phyloP scores from a whole-genome alignment of 2,113 vertebrate genomes.

The Ptilorrhoa leucosticta region DNA sequence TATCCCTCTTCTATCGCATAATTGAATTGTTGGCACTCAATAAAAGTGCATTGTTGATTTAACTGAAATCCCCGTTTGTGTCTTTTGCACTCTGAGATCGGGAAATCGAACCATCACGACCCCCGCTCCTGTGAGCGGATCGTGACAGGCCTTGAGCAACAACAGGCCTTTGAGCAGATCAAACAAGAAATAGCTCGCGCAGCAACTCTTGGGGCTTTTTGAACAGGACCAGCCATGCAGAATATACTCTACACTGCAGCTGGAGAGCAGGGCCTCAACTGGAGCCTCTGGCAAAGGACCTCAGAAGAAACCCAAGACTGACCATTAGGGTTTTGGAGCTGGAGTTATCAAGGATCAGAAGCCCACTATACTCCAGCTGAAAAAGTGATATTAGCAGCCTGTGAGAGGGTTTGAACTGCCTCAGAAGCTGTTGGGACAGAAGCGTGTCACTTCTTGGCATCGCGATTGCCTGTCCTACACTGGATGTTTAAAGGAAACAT shows the following conservation, averaged over 20 bases:
- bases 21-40: no score
- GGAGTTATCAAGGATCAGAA: rapidly evolving
- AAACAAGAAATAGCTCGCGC: neutral
- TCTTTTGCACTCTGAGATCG: no score
- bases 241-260: neutral
- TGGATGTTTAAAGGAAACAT: neutral
- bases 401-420: neutral
- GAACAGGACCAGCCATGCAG: neutral
- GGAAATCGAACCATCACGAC: no score
- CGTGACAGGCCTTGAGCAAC: neutral
- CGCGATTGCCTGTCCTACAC: rapidly evolving
- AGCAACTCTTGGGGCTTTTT: neutral
- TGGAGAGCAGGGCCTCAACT: neutral
- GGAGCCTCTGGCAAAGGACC: neutral
- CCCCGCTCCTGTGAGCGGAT: no score
- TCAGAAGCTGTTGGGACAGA: neutral
- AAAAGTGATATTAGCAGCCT: neutral
- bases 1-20: no score
- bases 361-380: neutral
- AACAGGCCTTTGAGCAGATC: neutral
- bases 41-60: no score
- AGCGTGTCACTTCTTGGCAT: neutral
- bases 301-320: rapidly evolving
- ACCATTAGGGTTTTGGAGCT: neutral
- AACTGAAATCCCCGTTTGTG: no score